Percentiles rank a stretch among this genome's conserved stretches.
These are phyloP conservation scores for Motacilla tschutschensis DNA, from an alignment of 2,113 vertebrate genomes.

Conservation along the genomic window DNA sequence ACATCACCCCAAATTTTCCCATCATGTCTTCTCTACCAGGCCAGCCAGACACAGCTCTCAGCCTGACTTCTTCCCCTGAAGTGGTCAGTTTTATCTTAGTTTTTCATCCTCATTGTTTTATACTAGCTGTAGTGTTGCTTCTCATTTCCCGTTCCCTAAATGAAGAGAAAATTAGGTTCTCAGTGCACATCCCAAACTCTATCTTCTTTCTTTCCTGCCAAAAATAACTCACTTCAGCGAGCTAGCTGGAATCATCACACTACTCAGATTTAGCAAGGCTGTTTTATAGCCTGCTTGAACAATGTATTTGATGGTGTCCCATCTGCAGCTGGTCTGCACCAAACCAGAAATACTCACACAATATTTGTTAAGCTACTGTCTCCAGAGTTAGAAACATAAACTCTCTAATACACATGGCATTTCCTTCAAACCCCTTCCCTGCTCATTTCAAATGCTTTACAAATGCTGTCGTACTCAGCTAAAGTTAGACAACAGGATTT, in stretches of 20 bases:
- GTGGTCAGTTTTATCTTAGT: not conserved
- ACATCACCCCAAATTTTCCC: not conserved
- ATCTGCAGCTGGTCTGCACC: constrained; percentile 5
- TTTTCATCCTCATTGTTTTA: not conserved
- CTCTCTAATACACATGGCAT: not conserved
- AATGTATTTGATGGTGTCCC: not conserved
- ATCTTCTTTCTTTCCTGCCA: not conserved
- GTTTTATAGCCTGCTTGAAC: not conserved
- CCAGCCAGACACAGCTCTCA: not conserved
- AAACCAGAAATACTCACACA: not conserved
- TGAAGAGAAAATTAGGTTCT: constrained; percentile 9
- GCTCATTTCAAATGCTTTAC: not conserved
- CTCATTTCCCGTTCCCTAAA: constrained; percentile 6
- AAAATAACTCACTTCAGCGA: constrained; percentile 6
- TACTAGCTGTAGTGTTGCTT: not conserved
- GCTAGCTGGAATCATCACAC: not conserved
- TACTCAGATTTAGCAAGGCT: not conserved
- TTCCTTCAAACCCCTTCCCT: not conserved
- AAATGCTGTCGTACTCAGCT: not conserved
- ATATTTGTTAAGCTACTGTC: not conserved
- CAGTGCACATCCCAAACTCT: not conserved
- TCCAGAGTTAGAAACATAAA: not conserved
- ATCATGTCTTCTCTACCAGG: not conserved
- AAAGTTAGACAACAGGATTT: not conserved
- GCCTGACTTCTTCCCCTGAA: not conserved